These are phyloP conservation scores for Thecocarcelia acutangulata DNA, from an alignment of 2,888 invertebrate species.

Conservation along the genomic window DNA sequence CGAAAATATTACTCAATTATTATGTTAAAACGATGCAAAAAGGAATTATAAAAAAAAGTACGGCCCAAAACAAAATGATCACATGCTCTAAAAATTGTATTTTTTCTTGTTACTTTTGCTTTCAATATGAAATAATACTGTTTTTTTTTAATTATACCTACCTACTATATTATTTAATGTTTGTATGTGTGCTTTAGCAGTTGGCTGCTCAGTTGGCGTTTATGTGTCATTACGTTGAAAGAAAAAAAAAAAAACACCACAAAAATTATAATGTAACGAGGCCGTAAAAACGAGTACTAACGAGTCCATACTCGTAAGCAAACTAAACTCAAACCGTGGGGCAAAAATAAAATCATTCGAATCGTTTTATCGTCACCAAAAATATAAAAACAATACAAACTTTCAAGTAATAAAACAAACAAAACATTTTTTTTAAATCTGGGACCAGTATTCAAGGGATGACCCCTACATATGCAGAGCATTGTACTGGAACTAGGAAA, in stretches of 20 bases:
- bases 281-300: slow-evolving; percentile 69
- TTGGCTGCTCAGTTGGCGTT: slow-evolving; percentile 55
- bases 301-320: slow-evolving; percentile 51
- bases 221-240: slow-evolving; percentile 64
- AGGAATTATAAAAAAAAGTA: neutral
- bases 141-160: neutral
- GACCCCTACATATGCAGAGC: too few species aligned
- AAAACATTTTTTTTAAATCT: too few species aligned
- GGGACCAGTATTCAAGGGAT: too few species aligned
- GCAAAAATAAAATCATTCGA: neutral
- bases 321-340: neutral
- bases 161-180: slow-evolving; percentile 4
- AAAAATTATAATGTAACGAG: slow-evolving; percentile 62
- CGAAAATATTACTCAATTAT: slow-evolving; percentile 35
- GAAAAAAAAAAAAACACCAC: slow-evolving; percentile 9
- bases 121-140: slow-evolving; percentile 80
- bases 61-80: slow-evolving; percentile 51
- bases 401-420: slow-evolving; percentile 40
- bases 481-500: too few species aligned
- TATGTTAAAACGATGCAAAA: slow-evolving; percentile 32
- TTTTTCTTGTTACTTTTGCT: slow-evolving; percentile 78
- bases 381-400: neutral
- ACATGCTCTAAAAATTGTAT: slow-evolving; percentile 64
- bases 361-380: slow-evolving; percentile 7
- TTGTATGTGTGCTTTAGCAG: slow-evolving; percentile 11